A percentile compares a stretch with the other conserved stretches of the same genome.
Conservation (phyloP, 2,888 invertebrate species). For the Diabrotica balteata region DNA sequence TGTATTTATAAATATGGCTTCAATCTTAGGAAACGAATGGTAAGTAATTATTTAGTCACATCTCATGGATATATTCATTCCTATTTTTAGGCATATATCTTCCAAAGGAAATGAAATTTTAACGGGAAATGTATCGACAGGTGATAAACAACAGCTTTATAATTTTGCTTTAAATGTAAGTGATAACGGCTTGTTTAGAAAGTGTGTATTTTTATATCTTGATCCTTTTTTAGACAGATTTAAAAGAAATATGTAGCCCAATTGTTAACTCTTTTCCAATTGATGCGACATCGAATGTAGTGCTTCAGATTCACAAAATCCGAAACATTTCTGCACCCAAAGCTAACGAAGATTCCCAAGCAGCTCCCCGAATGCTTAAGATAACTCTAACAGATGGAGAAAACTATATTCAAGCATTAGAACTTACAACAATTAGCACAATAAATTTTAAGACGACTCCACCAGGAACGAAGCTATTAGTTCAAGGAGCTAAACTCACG, state of each 20-base stretch:
- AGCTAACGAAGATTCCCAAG: slow-evolving; percentile 83
- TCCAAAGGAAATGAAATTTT: slow-evolving; percentile 74
- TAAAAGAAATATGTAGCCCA: slow-evolving; percentile 81
- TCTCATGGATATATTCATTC: slow-evolving; percentile 29
- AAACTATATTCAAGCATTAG: slow-evolving; percentile 77
- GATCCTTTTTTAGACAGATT: slow-evolving; percentile 70
- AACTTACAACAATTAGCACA: slow-evolving; percentile 73
- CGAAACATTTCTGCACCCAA: slow-evolving; percentile 91
- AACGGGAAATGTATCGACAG: slow-evolving; percentile 69
- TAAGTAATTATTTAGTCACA: slow-evolving; percentile 31
- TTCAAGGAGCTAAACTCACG: slow-evolving; percentile 67
- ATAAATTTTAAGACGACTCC: slow-evolving; percentile 79
- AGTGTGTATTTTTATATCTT: background rate
- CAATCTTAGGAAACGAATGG: slow-evolving; percentile 48
- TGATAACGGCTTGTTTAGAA: slow-evolving; percentile 40
- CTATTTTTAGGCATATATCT: slow-evolving; percentile 73
- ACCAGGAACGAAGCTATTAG: slow-evolving; percentile 79
- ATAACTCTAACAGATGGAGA: slow-evolving; percentile 87
- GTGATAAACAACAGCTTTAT: slow-evolving; percentile 69
- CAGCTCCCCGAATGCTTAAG: slow-evolving; percentile 84
- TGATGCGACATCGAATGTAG: slow-evolving; percentile 65
- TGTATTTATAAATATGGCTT: slow-evolving; percentile 26
- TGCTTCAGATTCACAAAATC: slow-evolving; percentile 88
- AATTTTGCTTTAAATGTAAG: slow-evolving; percentile 77
- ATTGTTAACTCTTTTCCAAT: slow-evolving; percentile 73